A percentile compares a stretch with the other conserved stretches of the same genome.
Conservation (phyloP, 53 echinoderm and acorn worm species). For the Mesocentrotus franciscanus region DNA sequence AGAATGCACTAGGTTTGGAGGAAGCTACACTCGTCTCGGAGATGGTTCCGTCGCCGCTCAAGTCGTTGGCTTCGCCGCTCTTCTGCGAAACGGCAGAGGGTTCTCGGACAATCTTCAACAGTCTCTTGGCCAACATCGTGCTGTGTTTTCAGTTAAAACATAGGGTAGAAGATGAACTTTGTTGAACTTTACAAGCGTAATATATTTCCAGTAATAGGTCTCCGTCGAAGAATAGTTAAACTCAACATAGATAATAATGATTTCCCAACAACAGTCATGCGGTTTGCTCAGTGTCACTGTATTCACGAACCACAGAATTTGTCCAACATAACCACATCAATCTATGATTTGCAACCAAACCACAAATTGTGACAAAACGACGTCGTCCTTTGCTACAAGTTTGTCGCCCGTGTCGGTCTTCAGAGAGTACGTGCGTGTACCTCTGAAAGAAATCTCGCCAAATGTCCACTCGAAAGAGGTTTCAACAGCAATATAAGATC, state of each 20-base stretch:
- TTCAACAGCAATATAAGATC: background rate
- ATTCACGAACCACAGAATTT: background rate
- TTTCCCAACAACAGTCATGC: background rate
- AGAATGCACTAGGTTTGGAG: background rate
- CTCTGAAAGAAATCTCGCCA: background rate
- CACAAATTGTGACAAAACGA: background rate
- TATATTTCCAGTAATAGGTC: background rate
- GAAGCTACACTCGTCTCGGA: slow-evolving; percentile 70
- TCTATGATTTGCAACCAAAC: background rate
- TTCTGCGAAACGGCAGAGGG: slow-evolving; percentile 55
- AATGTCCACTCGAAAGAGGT: background rate
- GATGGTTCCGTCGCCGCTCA: slow-evolving; percentile 60
- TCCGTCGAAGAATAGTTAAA: background rate
- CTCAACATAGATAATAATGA: background rate
- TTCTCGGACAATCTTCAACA: slow-evolving; percentile 56
- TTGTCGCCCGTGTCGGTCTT: background rate
- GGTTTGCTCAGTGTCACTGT: background rate
- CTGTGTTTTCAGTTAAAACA: background rate
- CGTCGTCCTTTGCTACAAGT: background rate
- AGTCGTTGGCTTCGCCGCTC: slow-evolving; percentile 51
- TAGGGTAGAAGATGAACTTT: background rate
- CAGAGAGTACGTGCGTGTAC: background rate
- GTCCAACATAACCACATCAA: background rate
- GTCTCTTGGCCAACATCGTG: slow-evolving; percentile 39
- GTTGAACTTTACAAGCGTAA: background rate